Evolutionary conservation across 1,140 invertebrate species (phyloP).

Genomic region (Rhagoletis zephyria): DNA sequence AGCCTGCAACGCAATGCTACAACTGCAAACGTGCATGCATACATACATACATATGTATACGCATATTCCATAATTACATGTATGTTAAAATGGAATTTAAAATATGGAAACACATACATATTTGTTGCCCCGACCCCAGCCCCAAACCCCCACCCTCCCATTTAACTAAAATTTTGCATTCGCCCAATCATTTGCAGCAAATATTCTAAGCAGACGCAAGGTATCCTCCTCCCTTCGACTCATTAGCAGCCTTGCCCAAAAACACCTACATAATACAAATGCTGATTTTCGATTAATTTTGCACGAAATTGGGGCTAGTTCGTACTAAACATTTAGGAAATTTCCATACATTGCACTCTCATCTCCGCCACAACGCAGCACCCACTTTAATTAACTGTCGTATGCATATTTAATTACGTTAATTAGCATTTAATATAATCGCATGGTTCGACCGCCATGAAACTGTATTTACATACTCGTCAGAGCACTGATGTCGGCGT

Average conservation of each 20-base stretch:
- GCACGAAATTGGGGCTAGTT: not conserved
- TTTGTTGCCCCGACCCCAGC: not conserved
- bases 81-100: not conserved
- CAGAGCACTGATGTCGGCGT: not conserved
- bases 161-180: not conserved
- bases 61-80: too few species aligned
- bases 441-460: not conserved
- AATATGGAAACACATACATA: not conserved
- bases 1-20: not conserved
- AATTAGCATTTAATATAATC: slow-evolving; percentile 39
- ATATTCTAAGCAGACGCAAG: not conserved
- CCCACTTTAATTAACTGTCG: slow-evolving; percentile 4
- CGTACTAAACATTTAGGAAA: not conserved
- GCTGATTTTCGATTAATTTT: slow-evolving; percentile 15
- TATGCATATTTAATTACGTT: slow-evolving; percentile 46
- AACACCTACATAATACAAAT: not conserved
- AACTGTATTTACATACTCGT: not conserved
- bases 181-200: not conserved
- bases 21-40: not conserved
- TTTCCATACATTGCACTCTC: not conserved
- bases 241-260: not conserved
- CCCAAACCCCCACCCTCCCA: not conserved
- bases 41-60: too few species aligned
- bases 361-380: not conserved
- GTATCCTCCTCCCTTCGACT: not conserved